Base-by-base conservation (phyloP, 2,888 invertebrate species). In the Ferdinandea cuprea region DNA sequence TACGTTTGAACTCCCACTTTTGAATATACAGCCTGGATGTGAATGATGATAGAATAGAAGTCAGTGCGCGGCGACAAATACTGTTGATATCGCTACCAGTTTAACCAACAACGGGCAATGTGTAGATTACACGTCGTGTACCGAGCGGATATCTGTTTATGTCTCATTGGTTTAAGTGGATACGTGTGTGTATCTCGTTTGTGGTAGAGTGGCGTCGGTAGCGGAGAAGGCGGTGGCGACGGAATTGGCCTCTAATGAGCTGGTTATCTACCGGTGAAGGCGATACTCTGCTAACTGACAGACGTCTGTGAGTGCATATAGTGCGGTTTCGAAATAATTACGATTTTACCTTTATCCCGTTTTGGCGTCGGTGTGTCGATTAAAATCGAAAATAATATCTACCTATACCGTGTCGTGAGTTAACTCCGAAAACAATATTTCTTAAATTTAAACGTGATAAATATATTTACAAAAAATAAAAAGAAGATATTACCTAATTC, bases 111-210 rank as follows among this genome's bases (percentile, higher is more conserved):
- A 68, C 83, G 72, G 72, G 66, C 77, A 81, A 77, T 72, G 77
- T 77, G 71, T 71, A 72, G 72, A 83, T 83, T 83, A 72, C 72
- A 68, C 56, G 58, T 68, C 68, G 78, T 83, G 61, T 68, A 73
- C 25, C 63, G 72, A 78, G 61, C 78, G 78, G 72, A 78, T 83
- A 78, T 78, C 72, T 83, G 78, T 83, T 78, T 73, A 68, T 83
- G 78, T 78, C 65, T 81, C 81, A 81, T 81, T 81, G 81, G 77
- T 77, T 81, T 81, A 77, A 77, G 81, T 81, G 81, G 77, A 77
- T 77, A 77, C 77, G 76, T 77, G 81, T 81, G 77, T 81, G 77
- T 81, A 66, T 77, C 65, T 59, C 42, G 35, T 72, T 83, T 58
- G 50, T 56, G 68, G 58, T 59, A 35, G 50, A 54, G 66, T 48